Conservation (phyloP, 2,888 invertebrate species). For the Apomyelois bistriatella region DNA sequence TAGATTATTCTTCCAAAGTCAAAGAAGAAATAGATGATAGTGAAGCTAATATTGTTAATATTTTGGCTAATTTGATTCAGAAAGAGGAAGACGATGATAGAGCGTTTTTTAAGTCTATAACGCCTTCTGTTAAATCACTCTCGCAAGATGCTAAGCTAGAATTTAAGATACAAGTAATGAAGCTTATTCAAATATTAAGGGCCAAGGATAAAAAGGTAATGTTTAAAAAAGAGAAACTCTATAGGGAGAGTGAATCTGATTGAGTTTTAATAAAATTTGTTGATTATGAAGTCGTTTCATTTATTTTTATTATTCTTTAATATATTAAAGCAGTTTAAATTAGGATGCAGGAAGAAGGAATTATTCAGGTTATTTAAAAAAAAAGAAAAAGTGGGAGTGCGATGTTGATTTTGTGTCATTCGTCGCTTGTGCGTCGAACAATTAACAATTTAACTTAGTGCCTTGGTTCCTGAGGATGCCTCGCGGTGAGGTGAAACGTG, state of each 20-base stretch:
- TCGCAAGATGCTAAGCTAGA: constrained; percentile 47
- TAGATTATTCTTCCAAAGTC: constrained; percentile 25
- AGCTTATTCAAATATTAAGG: constrained; percentile 41
- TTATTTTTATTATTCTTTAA: background rate
- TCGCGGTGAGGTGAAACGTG: too few species aligned
- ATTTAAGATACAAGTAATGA: constrained; percentile 57
- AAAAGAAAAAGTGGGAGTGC: too few species aligned
- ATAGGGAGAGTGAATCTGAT: background rate
- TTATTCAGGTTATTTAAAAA: too few species aligned
- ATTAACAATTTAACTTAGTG: too few species aligned
- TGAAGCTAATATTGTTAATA: constrained; percentile 34
- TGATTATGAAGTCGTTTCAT: background rate
- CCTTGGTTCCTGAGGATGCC: too few species aligned
- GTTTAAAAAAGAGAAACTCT: background rate
- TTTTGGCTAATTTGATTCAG: constrained; percentile 48
- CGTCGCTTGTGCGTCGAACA: too few species aligned
- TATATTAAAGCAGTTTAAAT: too few species aligned
- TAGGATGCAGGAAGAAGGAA: too few species aligned
- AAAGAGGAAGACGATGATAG: constrained; percentile 61
- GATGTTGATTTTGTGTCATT: too few species aligned
- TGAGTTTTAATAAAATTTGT: background rate
- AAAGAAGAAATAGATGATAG: constrained; percentile 21
- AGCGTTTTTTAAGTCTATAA: constrained; percentile 58
- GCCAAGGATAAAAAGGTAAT: background rate
- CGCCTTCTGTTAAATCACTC: constrained; percentile 49